Conservation (phyloP, 2,113 vertebrate species). For the Phalacrocorax brasilianus region DNA sequence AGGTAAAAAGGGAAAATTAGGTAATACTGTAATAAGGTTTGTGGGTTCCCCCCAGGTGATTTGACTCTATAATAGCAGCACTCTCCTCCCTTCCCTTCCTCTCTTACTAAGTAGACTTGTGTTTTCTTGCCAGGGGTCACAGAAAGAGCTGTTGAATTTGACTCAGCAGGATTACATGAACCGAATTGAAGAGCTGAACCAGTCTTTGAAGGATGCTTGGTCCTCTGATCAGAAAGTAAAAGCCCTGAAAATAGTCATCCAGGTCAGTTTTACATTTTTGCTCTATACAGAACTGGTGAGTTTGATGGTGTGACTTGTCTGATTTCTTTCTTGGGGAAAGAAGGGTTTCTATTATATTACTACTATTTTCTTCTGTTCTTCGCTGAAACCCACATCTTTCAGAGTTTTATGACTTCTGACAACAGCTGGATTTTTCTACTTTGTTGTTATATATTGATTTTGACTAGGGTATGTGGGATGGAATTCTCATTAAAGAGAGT, state of each 20-base stretch:
- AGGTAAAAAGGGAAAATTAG: neutral
- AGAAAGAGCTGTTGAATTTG: constrained; percentile 92
- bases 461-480: neutral
- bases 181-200: constrained; percentile 95
- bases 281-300: neutral
- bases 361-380: neutral
- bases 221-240: constrained; percentile 98
- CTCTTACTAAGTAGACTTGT: neutral
- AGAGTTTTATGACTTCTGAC: neutral
- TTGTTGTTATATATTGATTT: neutral
- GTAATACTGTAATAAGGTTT: neutral
- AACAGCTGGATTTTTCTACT: neutral
- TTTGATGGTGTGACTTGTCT: neutral
- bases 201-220: constrained; percentile 97
- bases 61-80: neutral
- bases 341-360: neutral
- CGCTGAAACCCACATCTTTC: neutral
- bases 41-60: neutral
- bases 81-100: neutral
- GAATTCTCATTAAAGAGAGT: neutral
- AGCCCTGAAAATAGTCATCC: constrained; percentile 97
- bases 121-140: constrained; percentile 84
- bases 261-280: constrained; percentile 73
- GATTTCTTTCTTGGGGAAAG: neutral
- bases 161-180: constrained; percentile 97